Conservation (phyloP, 2,888 invertebrate genomes). For the Lepidocyrtinus sp. region DNA sequence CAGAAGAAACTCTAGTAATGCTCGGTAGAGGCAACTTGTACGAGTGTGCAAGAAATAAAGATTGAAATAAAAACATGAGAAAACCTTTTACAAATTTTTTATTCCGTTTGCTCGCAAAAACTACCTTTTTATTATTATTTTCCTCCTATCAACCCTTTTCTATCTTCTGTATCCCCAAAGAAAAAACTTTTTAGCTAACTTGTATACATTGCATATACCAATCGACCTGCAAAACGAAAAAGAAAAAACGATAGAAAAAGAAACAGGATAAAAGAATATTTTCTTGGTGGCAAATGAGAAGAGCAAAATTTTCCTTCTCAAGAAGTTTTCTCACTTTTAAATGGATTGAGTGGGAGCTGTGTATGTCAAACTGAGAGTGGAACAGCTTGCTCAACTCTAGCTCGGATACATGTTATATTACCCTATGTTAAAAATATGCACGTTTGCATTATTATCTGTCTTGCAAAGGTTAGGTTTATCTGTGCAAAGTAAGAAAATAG, state of each 20-base stretch:
- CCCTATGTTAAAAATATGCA: no score
- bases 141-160: not conserved
- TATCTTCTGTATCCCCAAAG: no score
- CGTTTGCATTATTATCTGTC: no score
- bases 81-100: not conserved
- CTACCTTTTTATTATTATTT: not conserved
- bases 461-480: no score
- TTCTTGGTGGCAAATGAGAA: not conserved
- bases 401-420: slow-evolving; percentile 9
- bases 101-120: not conserved
- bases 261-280: slow-evolving; percentile 26
- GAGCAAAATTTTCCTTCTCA: not conserved
- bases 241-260: not conserved
- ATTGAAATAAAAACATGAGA: slow-evolving; percentile 40
- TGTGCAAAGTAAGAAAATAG: no score
- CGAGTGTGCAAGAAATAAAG: not conserved
- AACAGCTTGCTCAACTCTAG: slow-evolving; percentile 26
- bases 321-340: not conserved
- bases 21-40: not conserved
- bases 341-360: not conserved
- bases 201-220: not conserved
- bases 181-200: not conserved
- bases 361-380: slow-evolving; percentile 19
- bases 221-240: not conserved
- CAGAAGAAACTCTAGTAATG: no score